Percentiles rank a stretch among this genome's conserved stretches.
Evolutionary conservation across 2,888 invertebrate genomes (phyloP).

Genomic region (Phaonia tiefii): DNA sequence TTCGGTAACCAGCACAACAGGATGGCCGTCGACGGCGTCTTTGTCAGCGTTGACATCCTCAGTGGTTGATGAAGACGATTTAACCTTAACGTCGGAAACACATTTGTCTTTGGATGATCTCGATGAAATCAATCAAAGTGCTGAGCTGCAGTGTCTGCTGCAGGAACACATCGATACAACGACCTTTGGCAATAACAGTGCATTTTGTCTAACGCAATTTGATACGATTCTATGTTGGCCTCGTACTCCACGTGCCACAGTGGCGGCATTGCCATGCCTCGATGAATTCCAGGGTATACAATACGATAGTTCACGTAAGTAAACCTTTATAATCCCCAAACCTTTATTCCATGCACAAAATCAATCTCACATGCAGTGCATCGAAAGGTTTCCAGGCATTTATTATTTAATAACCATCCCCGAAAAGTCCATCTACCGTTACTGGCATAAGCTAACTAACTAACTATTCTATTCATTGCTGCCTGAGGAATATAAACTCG

Average conservation of each 20-base stretch:
- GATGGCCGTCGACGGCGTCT: not conserved
- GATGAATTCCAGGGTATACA: slow-evolving; percentile 88
- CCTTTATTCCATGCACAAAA: not conserved
- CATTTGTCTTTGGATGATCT: slow-evolving; percentile 71
- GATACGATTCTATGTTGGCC: slow-evolving; percentile 93
- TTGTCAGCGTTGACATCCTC: not conserved
- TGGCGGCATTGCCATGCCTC: slow-evolving; percentile 89
- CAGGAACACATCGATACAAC: slow-evolving; percentile 76
- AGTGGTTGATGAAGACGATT: slow-evolving; percentile 15
- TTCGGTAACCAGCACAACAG: slow-evolving; percentile 36
- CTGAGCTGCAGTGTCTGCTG: slow-evolving; percentile 77
- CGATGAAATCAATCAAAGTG: slow-evolving; percentile 77
- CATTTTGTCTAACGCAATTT: slow-evolving; percentile 85
- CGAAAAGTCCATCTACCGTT: no score
- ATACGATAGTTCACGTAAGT: slow-evolving; percentile 93
- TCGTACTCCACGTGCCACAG: slow-evolving; percentile 85
- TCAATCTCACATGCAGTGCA: not conserved
- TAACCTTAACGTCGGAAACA: slow-evolving; percentile 46
- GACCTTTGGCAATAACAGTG: slow-evolving; percentile 76
- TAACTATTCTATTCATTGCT: not conserved
- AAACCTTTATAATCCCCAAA: slow-evolving; percentile 32
- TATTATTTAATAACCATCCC: no score
- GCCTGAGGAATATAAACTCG: slow-evolving; percentile 6
- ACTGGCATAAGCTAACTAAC: no score
- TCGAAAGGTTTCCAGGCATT: not conserved